Evolutionary conservation across 2,888 invertebrate species (phyloP), one percentile per base, ranked within the genome.

Genomic region (Chrysolina americana): DNA sequence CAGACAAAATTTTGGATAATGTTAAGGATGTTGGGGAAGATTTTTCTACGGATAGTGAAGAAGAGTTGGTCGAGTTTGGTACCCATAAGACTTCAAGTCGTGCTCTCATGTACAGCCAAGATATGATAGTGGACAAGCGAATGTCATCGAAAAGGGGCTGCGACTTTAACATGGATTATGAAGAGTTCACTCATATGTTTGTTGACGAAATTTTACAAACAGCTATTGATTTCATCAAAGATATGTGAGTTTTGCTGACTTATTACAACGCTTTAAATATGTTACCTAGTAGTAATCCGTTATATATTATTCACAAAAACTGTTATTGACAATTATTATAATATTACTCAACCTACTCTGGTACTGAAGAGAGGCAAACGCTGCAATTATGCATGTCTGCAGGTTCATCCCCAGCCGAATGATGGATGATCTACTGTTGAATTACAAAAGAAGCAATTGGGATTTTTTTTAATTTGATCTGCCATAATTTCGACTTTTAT

Each of bases 121-220:
- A 19, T 8, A 41, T 10, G 53, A 41, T 68, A 41, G 41, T 68
- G 9, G 17, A 68, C 41, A 68, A 19, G 36, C 19, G 53, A 2
- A 1, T 56, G 6, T 41, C 6, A 41, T 41, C 68, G 13, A 47
- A 36, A 10, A 41, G 9, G 41, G 8, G 41, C n/a, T 68, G 68
- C 41, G 15, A 53, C 15, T 41, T 56, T 68, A 56, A 19, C 9
- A 23, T 68, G 41, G 68, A 68, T 36, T 68, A 68, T 41, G 68
- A 68, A 21, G 68, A 68, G 8, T 68, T 68, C 68, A 68, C 68
- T 53, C 68, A 68, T 68, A 53, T 68, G 2, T 65, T 76, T 50
- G 68, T 73, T 23, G 73, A 76, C 19, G 73, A 73, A 36, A 68
- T 76, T 15, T n/a, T 76, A 19, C 11, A 76, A 19, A 41, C 63